These are phyloP conservation scores for Drosophila colorata DNA, from an alignment of 2,888 invertebrate species.

Conservation along the genomic window DNA sequence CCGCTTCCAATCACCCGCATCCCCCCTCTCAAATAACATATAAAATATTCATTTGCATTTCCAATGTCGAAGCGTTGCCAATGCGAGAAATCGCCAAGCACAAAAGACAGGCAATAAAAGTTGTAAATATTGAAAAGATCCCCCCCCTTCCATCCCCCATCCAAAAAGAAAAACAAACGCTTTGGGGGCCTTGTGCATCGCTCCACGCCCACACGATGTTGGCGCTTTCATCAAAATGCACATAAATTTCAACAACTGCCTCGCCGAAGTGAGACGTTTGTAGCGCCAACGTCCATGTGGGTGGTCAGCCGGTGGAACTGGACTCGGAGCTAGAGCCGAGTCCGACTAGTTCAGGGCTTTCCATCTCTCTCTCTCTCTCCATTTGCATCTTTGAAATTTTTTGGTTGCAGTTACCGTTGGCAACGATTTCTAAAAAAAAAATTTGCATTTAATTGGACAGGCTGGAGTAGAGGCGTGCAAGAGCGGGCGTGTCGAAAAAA, in stretches of 20 bases:
- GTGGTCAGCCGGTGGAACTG: slow-evolving; percentile 65
- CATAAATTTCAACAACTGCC: slow-evolving; percentile 69
- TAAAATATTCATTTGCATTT: slow-evolving; percentile 49
- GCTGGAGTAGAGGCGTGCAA: neutral
- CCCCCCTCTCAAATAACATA: slow-evolving; percentile 1
- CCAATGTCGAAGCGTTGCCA: slow-evolving; percentile 40
- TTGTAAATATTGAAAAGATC: slow-evolving; percentile 62
- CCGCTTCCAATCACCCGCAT: neutral
- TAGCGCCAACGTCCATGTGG: slow-evolving; percentile 74
- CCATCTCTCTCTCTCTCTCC: slow-evolving; percentile 7
- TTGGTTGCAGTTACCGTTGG: slow-evolving; percentile 38
- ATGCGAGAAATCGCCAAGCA: slow-evolving; percentile 52
- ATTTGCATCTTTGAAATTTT: slow-evolving; percentile 72
- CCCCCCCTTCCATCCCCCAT: neutral
- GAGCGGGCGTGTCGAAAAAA: slow-evolving; percentile 9
- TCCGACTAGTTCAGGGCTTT: slow-evolving; percentile 2
- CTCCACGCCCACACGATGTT: slow-evolving; percentile 65
- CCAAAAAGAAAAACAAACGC: slow-evolving; percentile 22
- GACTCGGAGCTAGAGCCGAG: slow-evolving; percentile 21
- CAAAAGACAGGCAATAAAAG: slow-evolving; percentile 61
- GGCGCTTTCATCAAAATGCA: slow-evolving; percentile 77
- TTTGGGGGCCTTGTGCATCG: slow-evolving; percentile 23
- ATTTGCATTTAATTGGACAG: slow-evolving; percentile 81
- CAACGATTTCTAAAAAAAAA: slow-evolving; percentile 77
- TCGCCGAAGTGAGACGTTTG: slow-evolving; percentile 74